phyloP scores from a whole-genome alignment of 2,113 vertebrate species.

The Egretta garzetta region DNA sequence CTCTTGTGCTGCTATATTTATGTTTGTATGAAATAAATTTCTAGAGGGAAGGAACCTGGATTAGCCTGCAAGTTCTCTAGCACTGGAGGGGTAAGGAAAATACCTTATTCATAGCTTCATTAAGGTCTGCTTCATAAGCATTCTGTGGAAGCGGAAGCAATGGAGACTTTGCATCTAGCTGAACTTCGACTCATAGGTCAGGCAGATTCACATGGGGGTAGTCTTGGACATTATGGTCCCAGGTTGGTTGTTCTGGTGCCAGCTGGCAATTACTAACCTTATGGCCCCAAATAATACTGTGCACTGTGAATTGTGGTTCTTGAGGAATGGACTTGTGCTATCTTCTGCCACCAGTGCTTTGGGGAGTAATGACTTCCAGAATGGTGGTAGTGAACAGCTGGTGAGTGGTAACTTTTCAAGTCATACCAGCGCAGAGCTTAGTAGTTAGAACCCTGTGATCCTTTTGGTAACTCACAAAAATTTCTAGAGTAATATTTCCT shows the following conservation, averaged over 20 bases:
- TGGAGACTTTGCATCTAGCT: background rate
- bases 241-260: background rate
- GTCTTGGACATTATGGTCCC: rapidly evolving
- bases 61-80: background rate
- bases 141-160: background rate
- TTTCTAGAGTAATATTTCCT: background rate
- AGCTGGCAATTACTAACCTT: background rate
- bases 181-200: background rate
- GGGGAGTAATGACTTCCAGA: background rate
- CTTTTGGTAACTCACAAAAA: background rate
- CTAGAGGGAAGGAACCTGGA: background rate
- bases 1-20: background rate
- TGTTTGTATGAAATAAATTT: background rate
- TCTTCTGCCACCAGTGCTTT: background rate
- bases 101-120: background rate
- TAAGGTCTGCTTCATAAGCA: background rate
- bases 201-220: rapidly evolving
- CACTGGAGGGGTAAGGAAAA: background rate
- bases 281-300: rapidly evolving
- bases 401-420: background rate
- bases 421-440: background rate
- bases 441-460: background rate
- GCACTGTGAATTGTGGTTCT: background rate
- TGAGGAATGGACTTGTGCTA: background rate
- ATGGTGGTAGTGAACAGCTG: background rate